phyloP scores from a whole-genome alignment of 2,797 vertebrate species.

The Tokudaia tokunoshimensis region DNA sequence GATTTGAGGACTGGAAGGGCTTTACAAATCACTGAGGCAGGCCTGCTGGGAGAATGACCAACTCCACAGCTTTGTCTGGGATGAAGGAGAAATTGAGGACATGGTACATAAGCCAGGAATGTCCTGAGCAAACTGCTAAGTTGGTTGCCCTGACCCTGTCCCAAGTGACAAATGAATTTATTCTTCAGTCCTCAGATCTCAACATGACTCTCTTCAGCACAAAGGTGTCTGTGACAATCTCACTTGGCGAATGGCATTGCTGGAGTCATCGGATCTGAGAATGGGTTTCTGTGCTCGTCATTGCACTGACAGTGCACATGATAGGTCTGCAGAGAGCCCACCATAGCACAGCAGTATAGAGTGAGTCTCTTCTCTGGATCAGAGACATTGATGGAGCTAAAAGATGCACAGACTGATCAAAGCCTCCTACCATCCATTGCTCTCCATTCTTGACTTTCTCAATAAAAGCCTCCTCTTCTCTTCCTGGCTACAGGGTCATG shows the following conservation, averaged over 20 bases:
- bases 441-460: not conserved
- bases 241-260: slow-evolving; percentile 49
- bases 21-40: not conserved
- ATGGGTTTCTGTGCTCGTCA: not conserved
- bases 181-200: not conserved
- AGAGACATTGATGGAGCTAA: not conserved
- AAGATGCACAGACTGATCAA: not conserved
- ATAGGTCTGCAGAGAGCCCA: not conserved
- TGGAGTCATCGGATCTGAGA: not conserved
- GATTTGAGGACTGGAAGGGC: not conserved
- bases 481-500: not conserved
- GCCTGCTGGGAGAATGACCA: not conserved
- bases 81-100: not conserved
- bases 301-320: not conserved
- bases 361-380: not conserved
- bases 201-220: not conserved
- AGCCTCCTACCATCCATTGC: not conserved
- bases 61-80: not conserved
- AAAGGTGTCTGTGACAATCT: not conserved
- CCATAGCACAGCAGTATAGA: not conserved
- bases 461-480: not conserved
- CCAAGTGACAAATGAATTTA: slow-evolving; percentile 31
- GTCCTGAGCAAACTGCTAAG: not conserved
- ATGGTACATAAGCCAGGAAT: not conserved
- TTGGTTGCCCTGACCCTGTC: not conserved